These are phyloP conservation scores for Sepiola atlantica DNA, from an alignment of 2,888 invertebrate species.

Conservation along the genomic window DNA sequence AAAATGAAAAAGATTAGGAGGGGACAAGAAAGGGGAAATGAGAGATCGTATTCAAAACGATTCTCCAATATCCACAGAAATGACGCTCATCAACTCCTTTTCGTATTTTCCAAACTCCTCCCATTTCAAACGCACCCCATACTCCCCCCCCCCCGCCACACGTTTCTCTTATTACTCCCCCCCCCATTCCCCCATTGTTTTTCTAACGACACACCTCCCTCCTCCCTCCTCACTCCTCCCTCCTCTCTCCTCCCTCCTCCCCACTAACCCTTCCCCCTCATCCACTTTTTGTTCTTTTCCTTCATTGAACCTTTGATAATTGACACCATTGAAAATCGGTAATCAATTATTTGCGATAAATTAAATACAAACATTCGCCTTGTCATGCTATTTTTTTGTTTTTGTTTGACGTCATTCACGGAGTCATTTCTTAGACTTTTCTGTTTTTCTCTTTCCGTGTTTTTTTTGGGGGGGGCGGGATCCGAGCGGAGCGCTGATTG, in stretches of 20 bases:
- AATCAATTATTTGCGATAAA: slow-evolving; percentile 21
- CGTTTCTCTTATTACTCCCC: neutral
- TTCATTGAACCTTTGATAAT: neutral
- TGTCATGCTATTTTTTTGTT: neutral
- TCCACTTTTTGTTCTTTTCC: neutral
- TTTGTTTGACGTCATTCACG: neutral
- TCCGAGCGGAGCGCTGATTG: too few relatives aligned
- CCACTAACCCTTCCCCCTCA: too few relatives aligned
- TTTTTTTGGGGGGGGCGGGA: too few relatives aligned
- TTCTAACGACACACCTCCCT: neutral
- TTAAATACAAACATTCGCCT: neutral
- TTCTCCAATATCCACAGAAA: neutral
- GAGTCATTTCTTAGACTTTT: too few relatives aligned
- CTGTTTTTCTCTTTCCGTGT: too few relatives aligned
- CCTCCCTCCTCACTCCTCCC: neutral
- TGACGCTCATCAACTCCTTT: neutral
- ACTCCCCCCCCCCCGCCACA: neutral
- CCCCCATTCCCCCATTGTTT: neutral
- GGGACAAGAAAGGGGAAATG: neutral
- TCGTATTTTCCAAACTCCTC: neutral
- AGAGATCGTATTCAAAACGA: neutral
- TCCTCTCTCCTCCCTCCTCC: neutral
- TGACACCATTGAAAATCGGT: neutral
- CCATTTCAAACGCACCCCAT: too few relatives aligned
- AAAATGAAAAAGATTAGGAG: neutral